phyloP scores from a whole-genome alignment of 2,113 vertebrate species.

The Macroglossus sobrinus region DNA sequence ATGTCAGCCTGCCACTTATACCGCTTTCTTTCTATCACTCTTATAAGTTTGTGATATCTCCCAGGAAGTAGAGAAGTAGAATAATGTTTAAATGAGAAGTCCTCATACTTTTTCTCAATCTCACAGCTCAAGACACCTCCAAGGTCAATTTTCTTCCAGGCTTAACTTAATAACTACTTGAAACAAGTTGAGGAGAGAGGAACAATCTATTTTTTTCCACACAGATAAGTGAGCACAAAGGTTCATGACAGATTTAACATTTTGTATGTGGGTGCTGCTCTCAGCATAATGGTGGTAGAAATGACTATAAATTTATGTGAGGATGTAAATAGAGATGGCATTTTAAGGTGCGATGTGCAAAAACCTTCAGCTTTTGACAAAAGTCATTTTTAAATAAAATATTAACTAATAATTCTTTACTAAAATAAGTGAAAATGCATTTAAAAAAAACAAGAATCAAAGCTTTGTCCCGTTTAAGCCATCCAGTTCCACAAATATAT shows the following conservation, averaged over 20 bases:
- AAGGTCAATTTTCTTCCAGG: constrained; percentile 64
- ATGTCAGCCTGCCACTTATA: not conserved
- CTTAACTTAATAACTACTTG: constrained; percentile 56
- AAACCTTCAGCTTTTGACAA: constrained; percentile 56
- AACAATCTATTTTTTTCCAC: constrained; percentile 56
- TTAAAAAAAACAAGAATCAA: constrained; percentile 43
- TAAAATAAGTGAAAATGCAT: constrained; percentile 61
- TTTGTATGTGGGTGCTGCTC: constrained; percentile 53
- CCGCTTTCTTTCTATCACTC: not conserved
- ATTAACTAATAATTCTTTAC: constrained; percentile 56
- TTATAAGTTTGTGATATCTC: not conserved
- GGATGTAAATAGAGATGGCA: constrained; percentile 48
- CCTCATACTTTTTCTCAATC: constrained; percentile 1
- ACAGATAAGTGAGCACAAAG: constrained; percentile 41
- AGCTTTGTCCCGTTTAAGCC: constrained; percentile 55
- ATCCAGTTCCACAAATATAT: not conserved
- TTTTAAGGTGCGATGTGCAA: constrained; percentile 58
- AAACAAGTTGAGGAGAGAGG: not conserved
- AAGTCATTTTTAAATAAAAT: constrained; percentile 72
- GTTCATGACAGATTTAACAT: constrained; percentile 62
- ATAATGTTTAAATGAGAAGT: not conserved
- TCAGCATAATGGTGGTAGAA: constrained; percentile 59
- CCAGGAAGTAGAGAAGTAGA: not conserved
- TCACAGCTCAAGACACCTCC: constrained; percentile 43
- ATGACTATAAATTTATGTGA: constrained; percentile 36